Percentiles rank a stretch among this genome's conserved stretches.
Conservation (phyloP, 92 coral and sea anemone genomes). For the Palythoa heliodiscus region DNA sequence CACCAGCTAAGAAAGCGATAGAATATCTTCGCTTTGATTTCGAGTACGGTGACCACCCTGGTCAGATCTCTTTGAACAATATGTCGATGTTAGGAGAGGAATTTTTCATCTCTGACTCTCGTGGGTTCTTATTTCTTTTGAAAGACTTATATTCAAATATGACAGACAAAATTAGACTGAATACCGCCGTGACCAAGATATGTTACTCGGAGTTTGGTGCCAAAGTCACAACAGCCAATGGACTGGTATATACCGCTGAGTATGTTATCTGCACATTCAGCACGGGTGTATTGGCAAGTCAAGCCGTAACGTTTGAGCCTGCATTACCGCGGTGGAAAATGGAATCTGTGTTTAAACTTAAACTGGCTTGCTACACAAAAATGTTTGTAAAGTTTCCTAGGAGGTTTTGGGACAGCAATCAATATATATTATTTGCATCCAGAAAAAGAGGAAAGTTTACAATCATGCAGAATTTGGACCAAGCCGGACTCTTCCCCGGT, state of each 20-base stretch:
- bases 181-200: constrained; percentile 52
- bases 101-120: constrained; percentile 62
- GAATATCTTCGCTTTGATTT: constrained; percentile 71
- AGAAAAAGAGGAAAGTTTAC: constrained; percentile 55
- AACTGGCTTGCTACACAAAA: constrained; percentile 75
- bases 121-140: constrained; percentile 55
- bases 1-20: constrained; percentile 46
- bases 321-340: constrained; percentile 78
- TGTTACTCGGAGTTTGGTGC: constrained; percentile 52
- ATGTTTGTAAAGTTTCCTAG: constrained; percentile 69
- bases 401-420: constrained; percentile 82
- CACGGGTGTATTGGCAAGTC: constrained; percentile 82
- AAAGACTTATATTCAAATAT: constrained; percentile 49
- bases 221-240: constrained; percentile 57
- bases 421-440: constrained; percentile 65
- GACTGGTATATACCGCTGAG: constrained; percentile 76
- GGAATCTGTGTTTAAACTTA: constrained; percentile 62
- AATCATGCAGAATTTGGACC: constrained; percentile 46
- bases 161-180: constrained; percentile 51
- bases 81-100: constrained; percentile 46
- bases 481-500: constrained; percentile 37
- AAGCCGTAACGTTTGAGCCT: constrained; percentile 67
- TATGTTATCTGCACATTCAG: constrained; percentile 82
- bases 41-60: constrained; percentile 57
- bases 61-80: constrained; percentile 48